Base-by-base conservation (phyloP, 2,113 vertebrate species). In the Physeter macrocephalus region DNA sequence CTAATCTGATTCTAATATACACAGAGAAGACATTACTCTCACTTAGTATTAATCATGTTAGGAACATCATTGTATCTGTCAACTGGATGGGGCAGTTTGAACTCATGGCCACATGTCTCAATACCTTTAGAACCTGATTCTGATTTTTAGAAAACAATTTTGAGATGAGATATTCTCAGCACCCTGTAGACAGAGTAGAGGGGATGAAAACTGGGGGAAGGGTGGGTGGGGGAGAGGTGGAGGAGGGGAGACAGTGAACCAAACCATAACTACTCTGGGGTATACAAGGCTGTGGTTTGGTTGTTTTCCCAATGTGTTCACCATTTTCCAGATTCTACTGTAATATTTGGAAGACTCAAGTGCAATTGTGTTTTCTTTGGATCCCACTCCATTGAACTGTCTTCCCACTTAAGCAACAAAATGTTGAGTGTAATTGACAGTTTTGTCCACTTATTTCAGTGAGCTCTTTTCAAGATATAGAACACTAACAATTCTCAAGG, bases 1-100 rank as follows among this genome's bases (percentile, higher is more conserved):
- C 5, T 72, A n/a, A 59, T 39, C 43, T 61, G 66, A 39, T 74
- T 39, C 31, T 10, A 88, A 64, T 46, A 62, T 2, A 46, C 20
- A 69, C 9, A 34, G 36, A 71, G 18, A 77, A 93, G 43, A 84
- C 31, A 49, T 75, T 46, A 39, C 13, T 97, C n/a, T 88, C 41
- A 72, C 23, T 82, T 85, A 81, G 41, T 34, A 89, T 64, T 52
- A 69, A 88, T 59, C 36, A 6, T 20, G 75, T 69, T 88, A 75
- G 46, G 64, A 74, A 80, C 29, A 85, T 81, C 71, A 43, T 64
- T 36, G 4, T 27, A 27, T 31, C 36, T 85, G 25, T 80, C 39
- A 83, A n/a, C 27, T 5, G 12, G 80, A 62, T 36, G 21, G 36
- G 31, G 8, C 39, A n/a, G 72, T 61, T 39, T 85, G 31, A 36